Base-by-base conservation (phyloP, 2,113 vertebrate genomes). In the Sander vitreus region DNA sequence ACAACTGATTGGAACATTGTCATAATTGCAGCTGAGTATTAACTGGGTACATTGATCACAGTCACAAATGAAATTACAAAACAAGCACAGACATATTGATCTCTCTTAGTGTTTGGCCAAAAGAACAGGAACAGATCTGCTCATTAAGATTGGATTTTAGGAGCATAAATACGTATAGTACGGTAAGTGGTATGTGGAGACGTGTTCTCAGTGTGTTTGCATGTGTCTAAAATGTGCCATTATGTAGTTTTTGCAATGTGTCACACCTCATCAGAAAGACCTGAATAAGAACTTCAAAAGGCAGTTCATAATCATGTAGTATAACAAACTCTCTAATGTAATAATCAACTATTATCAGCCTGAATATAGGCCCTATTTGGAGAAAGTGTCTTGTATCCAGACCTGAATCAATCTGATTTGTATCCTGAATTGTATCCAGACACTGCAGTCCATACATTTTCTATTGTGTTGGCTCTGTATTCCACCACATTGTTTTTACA, bases 241-340 rank as follows among this genome's bases (percentile, higher is more conserved):
- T 66, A 43, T 58, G 21, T n/a, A 5, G 8, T 6, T 67, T 58
- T 48, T 64, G 58, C 23, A 19, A 12, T 27, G n/a, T 36, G 55
- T 72, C 36, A 78, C 16, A 50, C 68, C 21, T 59, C n/a, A 75
- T 68, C 60, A 62, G n/a, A 33, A 33, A 39, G 45, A 63, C 36
- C 18, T 30, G 6, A 59, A 30, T 5, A n/a, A 55, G 14, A 55
- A 27, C 10, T 6, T 54, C 13, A 62, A 2, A 36, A 50, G 30
- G 3, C 33, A 55, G 3, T 58, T n/a, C 5, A 25, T 14, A 14
- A 19, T 25, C 16, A 25, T 23, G 50, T 6, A n/a, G 19, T 27
- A 15, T 45, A 55, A 55, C n/a, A 45, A 45, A 21, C 5, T 3
- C 13, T 19, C 10, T 21, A 39, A 47, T 16, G 23, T 76, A 53